These are phyloP conservation scores for Theodoxus fluviatilis DNA, from an alignment of 2,888 invertebrate species.

Conservation along the genomic window DNA sequence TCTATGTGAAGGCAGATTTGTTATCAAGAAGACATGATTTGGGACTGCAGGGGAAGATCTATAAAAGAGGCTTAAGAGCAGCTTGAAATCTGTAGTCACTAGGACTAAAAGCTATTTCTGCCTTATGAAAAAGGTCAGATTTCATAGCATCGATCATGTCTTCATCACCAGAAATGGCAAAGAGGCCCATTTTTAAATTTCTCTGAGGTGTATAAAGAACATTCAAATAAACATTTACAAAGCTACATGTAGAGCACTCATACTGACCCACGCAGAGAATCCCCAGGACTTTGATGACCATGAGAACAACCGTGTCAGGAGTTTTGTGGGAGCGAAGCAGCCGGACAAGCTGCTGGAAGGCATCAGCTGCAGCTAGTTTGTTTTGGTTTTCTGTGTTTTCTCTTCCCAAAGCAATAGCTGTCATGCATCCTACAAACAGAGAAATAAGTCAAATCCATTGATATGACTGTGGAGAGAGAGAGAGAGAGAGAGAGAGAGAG, in stretches of 20 bases:
- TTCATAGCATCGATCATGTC: not conserved
- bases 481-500: not conserved
- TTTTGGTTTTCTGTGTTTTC: slow-evolving; percentile 64
- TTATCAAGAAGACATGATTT: too few species aligned
- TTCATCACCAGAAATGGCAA: not conserved
- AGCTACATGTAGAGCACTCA: too few species aligned
- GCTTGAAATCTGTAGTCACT: too few species aligned
- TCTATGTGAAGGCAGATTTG: too few species aligned
- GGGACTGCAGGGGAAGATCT: too few species aligned
- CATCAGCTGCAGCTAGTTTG: slow-evolving; percentile 59
- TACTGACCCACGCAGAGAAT: slow-evolving; percentile 64
- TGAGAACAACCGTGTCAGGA: slow-evolving; percentile 58
- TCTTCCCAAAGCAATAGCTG: slow-evolving; percentile 60
- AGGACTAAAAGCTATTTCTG: too few species aligned
- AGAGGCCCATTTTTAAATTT: too few species aligned
- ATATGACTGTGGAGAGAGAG: not conserved
- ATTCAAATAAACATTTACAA: too few species aligned
- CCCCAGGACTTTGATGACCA: slow-evolving; percentile 63
- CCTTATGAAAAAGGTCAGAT: too few species aligned
- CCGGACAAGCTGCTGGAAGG: slow-evolving; percentile 62
- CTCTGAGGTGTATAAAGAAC: too few species aligned
- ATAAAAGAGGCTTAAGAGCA: too few species aligned
- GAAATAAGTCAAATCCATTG: not conserved
- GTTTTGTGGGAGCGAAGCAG: slow-evolving; percentile 59
- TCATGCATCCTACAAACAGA: slow-evolving; percentile 58